Evolutionary conservation across 1,140 invertebrate species (phyloP).

Genomic region (Drosophila nigrodunni): DNA sequence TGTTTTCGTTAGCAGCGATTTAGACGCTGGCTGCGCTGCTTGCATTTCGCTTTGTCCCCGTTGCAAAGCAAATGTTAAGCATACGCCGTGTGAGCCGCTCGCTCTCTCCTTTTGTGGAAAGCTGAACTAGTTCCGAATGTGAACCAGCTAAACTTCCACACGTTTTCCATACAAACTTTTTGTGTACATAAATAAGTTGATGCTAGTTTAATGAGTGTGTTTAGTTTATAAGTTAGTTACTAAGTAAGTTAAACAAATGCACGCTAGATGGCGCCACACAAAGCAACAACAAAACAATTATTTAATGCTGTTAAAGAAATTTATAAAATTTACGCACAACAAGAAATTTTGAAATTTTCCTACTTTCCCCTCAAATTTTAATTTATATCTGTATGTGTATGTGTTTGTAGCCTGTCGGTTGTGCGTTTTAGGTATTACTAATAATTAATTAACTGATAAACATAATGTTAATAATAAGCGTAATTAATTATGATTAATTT

Average conservation of each 20-base stretch:
- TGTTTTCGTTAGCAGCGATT: conserved; percentile 24
- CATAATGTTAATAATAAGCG: conserved; percentile 36
- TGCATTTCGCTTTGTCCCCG: conserved; percentile 61
- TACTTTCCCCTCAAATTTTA: background rate
- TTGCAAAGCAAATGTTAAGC: conserved; percentile 65
- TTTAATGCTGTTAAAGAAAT: conserved; percentile 49
- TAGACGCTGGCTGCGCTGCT: conserved; percentile 45
- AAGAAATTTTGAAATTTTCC: conserved; percentile 10
- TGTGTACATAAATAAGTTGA: conserved; percentile 73
- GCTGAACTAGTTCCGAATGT: conserved; percentile 22
- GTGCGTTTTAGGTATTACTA: conserved; percentile 78
- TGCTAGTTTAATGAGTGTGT: conserved; percentile 42
- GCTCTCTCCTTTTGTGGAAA: background rate
- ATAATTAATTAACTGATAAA: conserved; percentile 42
- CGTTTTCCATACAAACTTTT: conserved; percentile 25
- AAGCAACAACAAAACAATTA: conserved; percentile 31
- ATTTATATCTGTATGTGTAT: conserved; percentile 15
- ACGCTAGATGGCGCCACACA: conserved; percentile 47
- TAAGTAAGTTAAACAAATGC: conserved; percentile 33
- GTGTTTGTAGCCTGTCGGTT: conserved; percentile 50
- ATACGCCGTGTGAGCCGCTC: conserved; percentile 29
- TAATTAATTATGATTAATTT: conserved; percentile 55
- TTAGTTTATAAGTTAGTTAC: conserved; percentile 17
- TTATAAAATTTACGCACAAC: conserved; percentile 68
- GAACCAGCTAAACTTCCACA: conserved; percentile 21